phyloP scores from a whole-genome alignment of 2,113 vertebrate species.

The Pantherophis guttatus region DNA sequence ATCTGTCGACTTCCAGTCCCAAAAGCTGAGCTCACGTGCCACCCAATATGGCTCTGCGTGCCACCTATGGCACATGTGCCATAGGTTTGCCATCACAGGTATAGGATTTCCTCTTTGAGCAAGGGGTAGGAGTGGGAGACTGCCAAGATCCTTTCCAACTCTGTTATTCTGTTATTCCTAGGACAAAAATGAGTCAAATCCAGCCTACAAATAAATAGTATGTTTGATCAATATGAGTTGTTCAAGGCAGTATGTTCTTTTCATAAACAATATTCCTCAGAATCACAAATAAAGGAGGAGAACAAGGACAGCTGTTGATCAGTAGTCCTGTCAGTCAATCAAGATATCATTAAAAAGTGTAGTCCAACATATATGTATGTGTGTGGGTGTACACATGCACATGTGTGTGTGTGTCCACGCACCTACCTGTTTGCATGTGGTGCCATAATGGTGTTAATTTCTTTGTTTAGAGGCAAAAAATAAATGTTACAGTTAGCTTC shows the following conservation, averaged over 20 bases:
- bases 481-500: slow-evolving; percentile 43
- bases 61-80: no score
- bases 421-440: background rate
- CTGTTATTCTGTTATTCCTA: background rate
- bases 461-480: slow-evolving; percentile 14
- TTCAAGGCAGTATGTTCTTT: background rate
- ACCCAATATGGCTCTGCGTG: no score
- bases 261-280: background rate
- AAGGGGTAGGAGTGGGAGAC: background rate
- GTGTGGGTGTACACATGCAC: background rate
- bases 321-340: background rate
- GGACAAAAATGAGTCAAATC: background rate
- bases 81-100: no score
- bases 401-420: no score
- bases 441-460: slow-evolving; percentile 38
- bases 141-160: background rate
- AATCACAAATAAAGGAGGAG: background rate
- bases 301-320: no score
- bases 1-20: no score
- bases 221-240: background rate
- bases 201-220: background rate
- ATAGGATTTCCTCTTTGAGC: background rate
- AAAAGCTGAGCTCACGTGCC: no score
- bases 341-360: slow-evolving; percentile 13
- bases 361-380: background rate